Evolutionary conservation across 2,888 invertebrate species (phyloP), one percentile per base, ranked within the genome.

Genomic region (Crioceris asparagi): DNA sequence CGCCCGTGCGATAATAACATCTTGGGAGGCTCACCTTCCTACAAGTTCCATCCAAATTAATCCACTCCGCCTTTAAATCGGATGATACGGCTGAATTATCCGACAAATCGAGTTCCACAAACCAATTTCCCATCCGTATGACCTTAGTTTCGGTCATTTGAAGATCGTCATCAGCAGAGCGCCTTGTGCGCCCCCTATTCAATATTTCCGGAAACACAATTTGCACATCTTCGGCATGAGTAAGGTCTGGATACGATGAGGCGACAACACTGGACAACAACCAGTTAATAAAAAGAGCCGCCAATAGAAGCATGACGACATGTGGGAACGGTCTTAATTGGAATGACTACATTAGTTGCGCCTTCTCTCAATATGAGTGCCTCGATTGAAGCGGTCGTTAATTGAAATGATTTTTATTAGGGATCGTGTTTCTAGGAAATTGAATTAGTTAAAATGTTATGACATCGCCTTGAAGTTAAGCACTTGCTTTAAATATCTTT

Each of bases 1-100:
- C 43, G 35, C 61, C 62, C 31, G 45, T 48, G 45, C 48, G 52
- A 45, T 54, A 57, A 46, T 56, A 50, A 45, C 60, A 61, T 43
- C 47, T 39, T 30, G 33, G 35, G 15, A 38, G 29, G 25, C 36
- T 39, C 30, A 18, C 29, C 35, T 37, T 32, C 32, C 29, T 33
- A 12, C 33, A 33, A 5, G 40, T 40, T 10, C 48, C 48, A 39
- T 53, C 44, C 19, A 38, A 39, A 37, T 44, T 40, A 40, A 54
- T 42, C 56, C 58, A 55, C 40, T 57, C 52, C 19, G 51, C 49
- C 32, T 44, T 41, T 25, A 56, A 48, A 46, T 52, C 46, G 27
- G 27, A 15, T 14, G 27, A 8, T 7, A 27, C 27, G 14, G 15
- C 11, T 14, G 27, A 27, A 2, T 27, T 15, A 11, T 7, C 27